Evolutionary conservation across 2,113 vertebrate genomes (phyloP).

Genomic region (Anguilla rostrata): DNA sequence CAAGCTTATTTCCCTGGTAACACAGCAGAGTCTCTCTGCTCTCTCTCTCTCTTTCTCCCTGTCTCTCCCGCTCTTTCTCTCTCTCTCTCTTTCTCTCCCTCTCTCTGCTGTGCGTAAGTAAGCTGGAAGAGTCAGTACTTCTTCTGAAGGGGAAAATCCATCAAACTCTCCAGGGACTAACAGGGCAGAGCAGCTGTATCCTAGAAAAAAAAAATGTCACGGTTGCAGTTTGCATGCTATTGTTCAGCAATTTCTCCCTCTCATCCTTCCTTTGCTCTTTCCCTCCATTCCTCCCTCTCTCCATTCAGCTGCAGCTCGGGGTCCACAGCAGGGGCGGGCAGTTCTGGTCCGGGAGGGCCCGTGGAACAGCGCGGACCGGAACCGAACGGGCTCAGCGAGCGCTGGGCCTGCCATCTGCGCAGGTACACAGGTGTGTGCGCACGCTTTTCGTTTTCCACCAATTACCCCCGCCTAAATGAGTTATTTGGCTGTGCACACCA

Average conservation of each 20-base stretch:
- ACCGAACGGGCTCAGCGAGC: too few species aligned
- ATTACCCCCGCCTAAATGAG: too few species aligned
- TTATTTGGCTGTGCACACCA: too few species aligned
- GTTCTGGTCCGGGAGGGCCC: too few species aligned
- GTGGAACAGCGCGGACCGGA: too few species aligned
- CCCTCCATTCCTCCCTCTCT: neutral
- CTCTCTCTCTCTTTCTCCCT: too few species aligned
- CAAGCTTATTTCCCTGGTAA: conserved; percentile 43
- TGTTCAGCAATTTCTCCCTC: conserved; percentile 53
- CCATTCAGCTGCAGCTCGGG: too few species aligned
- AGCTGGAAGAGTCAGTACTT: conserved; percentile 55
- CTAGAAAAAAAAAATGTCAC: conserved; percentile 55
- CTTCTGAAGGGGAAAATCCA: conserved; percentile 66
- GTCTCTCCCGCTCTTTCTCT: too few species aligned
- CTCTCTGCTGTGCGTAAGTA: conserved; percentile 57
- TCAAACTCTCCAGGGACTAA: conserved; percentile 66
- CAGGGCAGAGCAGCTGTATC: conserved; percentile 62
- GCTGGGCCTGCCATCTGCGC: too few species aligned
- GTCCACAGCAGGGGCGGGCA: too few species aligned
- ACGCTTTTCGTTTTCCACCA: too few species aligned
- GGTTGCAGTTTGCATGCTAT: conserved; percentile 67
- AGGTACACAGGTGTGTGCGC: too few species aligned
- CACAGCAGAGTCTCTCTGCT: conserved; percentile 21
- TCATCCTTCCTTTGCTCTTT: neutral
- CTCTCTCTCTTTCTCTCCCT: conserved; percentile 43